Conservation (phyloP, 2,797 vertebrate genomes). For the Megalops cyprinoides region DNA sequence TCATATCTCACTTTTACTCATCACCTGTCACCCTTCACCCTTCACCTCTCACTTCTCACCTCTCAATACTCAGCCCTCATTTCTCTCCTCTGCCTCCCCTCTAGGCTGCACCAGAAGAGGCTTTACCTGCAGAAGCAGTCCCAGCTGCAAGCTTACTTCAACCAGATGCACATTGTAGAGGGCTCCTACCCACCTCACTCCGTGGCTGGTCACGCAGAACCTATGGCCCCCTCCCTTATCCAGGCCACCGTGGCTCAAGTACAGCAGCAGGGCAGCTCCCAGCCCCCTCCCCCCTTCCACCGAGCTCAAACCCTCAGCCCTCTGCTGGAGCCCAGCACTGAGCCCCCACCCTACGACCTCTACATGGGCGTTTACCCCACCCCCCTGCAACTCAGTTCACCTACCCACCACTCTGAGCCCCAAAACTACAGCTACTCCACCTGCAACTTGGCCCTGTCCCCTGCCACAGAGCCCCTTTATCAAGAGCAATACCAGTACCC, state of each 20-base stretch:
- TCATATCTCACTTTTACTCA: neutral
- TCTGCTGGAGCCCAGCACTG: conserved; percentile 80
- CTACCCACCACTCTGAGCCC: conserved; percentile 57
- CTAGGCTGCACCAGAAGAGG: conserved; percentile 93
- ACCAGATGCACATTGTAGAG: conserved; percentile 98
- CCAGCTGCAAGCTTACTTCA: conserved; percentile 95
- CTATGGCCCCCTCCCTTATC: conserved; percentile 59
- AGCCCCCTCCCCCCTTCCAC: conserved; percentile 59
- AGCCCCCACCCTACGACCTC: conserved; percentile 79
- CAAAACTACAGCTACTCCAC: conserved; percentile 76
- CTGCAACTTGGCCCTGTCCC: conserved; percentile 66
- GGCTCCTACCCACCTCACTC: conserved; percentile 71
- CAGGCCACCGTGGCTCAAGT: conserved; percentile 44
- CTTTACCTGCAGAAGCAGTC: conserved; percentile 94
- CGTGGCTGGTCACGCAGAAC: conserved; percentile 72
- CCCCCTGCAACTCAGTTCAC: conserved; percentile 49
- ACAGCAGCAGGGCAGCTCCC: conserved; percentile 58
- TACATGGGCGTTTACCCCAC: conserved; percentile 80
- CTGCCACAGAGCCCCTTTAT: conserved; percentile 67
- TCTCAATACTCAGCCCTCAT: neutral
- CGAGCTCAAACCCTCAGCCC: conserved; percentile 77
- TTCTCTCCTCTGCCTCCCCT: conserved; percentile 38
- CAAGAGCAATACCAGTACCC: conserved; percentile 77
- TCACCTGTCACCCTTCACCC: neutral
- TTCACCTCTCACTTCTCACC: neutral